Evolutionary conservation across 2,888 invertebrate genomes (phyloP).

Genomic region (Athalia cordata): DNA sequence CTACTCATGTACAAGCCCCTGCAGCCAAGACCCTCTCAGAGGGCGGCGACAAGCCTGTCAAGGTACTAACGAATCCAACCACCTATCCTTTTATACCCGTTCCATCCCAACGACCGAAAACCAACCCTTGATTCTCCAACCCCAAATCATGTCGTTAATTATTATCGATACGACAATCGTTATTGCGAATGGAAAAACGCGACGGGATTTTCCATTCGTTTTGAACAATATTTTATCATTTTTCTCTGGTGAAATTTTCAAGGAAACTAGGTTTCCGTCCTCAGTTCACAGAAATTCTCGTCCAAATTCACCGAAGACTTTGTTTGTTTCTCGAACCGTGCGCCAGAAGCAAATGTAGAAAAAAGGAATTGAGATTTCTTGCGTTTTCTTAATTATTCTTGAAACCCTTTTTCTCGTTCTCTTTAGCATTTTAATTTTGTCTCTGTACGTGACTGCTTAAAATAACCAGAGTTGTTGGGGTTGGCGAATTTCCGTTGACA

Average conservation of each 20-base stretch:
- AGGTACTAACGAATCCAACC: conserved; percentile 53
- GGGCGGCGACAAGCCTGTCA: conserved; percentile 51
- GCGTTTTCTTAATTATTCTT: background rate
- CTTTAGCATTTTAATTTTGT: background rate
- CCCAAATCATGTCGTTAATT: background rate
- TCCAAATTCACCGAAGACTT: background rate
- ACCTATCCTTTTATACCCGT: background rate
- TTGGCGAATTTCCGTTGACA: too few species aligned
- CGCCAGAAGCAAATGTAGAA: background rate
- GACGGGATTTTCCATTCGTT: too few species aligned
- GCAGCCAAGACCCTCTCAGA: conserved; percentile 52
- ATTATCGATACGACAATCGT: too few species aligned
- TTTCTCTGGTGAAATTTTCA: too few species aligned
- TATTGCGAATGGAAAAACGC: too few species aligned
- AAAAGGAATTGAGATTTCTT: background rate
- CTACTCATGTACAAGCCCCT: conserved; percentile 48
- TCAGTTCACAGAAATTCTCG: too few species aligned
- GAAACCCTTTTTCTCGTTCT: background rate
- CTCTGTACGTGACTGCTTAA: background rate
- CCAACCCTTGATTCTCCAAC: conserved; percentile 8
- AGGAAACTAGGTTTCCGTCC: background rate
- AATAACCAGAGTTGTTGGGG: background rate
- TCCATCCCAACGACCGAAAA: conserved; percentile 4
- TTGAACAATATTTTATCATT: too few species aligned
- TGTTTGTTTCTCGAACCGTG: background rate